These are phyloP conservation scores for Nyctalus aviator DNA, from an alignment of 2,797 vertebrate genomes.

Conservation along the genomic window DNA sequence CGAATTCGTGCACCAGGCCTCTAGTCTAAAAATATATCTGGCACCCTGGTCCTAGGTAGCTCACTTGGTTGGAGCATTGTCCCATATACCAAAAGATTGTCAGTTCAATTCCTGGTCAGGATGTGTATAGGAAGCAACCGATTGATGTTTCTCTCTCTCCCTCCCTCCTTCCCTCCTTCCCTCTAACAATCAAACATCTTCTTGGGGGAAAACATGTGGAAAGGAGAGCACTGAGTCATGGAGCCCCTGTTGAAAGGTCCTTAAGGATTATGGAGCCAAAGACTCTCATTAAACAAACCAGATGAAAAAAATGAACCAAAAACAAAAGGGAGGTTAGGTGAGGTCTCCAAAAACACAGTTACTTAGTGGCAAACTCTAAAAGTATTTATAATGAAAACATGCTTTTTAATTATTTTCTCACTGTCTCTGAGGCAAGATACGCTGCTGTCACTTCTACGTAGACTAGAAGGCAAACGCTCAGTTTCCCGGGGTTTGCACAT, in stretches of 20 bases:
- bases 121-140: neutral
- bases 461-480: neutral
- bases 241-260: neutral
- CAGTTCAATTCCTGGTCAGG: neutral
- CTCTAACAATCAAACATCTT: neutral
- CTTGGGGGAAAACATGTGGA: neutral
- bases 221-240: neutral
- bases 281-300: neutral
- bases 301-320: neutral
- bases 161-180: neutral
- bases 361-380: neutral
- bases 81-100: neutral
- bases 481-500: neutral
- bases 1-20: too few relatives aligned
- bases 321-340: neutral
- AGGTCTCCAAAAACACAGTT: conserved; percentile 1
- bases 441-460: neutral
- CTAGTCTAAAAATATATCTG: conserved; percentile 1
- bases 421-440: neutral
- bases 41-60: neutral
- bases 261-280: neutral
- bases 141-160: neutral
- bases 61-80: neutral
- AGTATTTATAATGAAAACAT: conserved; percentile 16
- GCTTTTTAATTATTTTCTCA: conserved; percentile 26